Evolutionary conservation across 2,888 invertebrate species (phyloP), one percentile per base, ranked within the genome.

Genomic region (Vanessa cardui): DNA sequence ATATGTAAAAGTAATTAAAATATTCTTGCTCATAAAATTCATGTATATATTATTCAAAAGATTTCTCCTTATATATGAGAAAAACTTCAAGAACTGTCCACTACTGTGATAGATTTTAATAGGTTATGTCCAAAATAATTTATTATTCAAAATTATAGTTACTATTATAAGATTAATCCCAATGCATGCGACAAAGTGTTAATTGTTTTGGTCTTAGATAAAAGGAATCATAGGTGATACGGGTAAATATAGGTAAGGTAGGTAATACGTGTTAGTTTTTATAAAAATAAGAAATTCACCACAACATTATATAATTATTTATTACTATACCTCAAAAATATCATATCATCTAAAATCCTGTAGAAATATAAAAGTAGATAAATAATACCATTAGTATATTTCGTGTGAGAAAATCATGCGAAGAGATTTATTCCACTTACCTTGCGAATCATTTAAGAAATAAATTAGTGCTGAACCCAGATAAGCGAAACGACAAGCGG

Each of bases 401-500:
- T 56, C 72, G 71, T 77, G 77, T 75, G 68, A 56, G 15, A 56
- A 56, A n/a, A 56, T 9, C 56, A 39, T 39, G 56, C 56, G 33
- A 39, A 56, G 39, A 56, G 8, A 56, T 39, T 18, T 4, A 5
- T 9, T 56, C 52, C 74, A 79, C 80, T 80, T 72, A 80, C 79
- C 78, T 74, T 64, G 45, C 68, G 58, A 58, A 60, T 70, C 50
- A 68, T 56, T 58, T 39, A 18, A 44, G 47, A 33, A 59, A 73
- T 68, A 59, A 70, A 76, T 77, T 76, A 76, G 76, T 77, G 70
- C 72, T 74, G 67, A 74, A 77, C 77, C 80, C 75, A 76, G 64
- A 66, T 78, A 65, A 80, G 78, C 78, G 71, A 72, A 78, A 79
- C 78, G 78, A 77, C 76, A 81, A 80, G 78, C 79, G 73, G 52